Conservation (phyloP, 2,797 vertebrate genomes). For the Chelidonichthys spinosus region DNA sequence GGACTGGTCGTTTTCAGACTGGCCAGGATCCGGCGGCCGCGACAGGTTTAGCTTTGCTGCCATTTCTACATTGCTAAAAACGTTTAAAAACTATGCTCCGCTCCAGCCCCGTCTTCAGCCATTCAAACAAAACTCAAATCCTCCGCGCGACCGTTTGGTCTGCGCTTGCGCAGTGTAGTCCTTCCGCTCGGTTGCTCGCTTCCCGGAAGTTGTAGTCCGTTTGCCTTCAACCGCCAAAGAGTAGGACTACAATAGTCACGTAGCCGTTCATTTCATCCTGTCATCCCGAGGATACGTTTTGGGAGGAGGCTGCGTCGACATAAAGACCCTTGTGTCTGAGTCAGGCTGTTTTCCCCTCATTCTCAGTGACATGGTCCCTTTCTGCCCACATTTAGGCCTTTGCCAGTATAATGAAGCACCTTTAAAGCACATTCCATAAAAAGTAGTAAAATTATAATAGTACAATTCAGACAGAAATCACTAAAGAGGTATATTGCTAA, state of each 20-base stretch:
- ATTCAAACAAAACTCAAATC: constrained; percentile 83
- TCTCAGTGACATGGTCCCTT: neutral
- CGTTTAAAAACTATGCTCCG: neutral
- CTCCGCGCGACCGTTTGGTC: constrained; percentile 84
- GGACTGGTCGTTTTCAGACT: constrained; percentile 41
- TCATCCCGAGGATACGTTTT: too few species aligned
- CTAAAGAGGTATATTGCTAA: neutral
- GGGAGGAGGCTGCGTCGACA: neutral
- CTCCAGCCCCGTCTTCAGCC: neutral
- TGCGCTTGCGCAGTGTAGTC: constrained; percentile 76
- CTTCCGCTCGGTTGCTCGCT: neutral
- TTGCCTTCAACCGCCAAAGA: rapidly evolving
- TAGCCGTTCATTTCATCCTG: neutral
- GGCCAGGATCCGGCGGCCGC: constrained; percentile 45
- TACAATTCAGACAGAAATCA: neutral
- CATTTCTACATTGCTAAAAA: constrained; percentile 80
- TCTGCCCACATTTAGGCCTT: neutral
- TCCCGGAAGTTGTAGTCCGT: constrained; percentile 64
- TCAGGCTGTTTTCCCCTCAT: neutral
- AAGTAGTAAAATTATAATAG: neutral
- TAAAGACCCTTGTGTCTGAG: constrained; percentile 10
- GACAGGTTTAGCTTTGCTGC: constrained; percentile 50
- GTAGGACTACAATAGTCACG: constrained; percentile 12
- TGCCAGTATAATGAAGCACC: neutral
- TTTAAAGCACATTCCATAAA: neutral